phyloP scores from a whole-genome alignment of 2,888 invertebrate genomes.

The Masnerella sp. region DNA sequence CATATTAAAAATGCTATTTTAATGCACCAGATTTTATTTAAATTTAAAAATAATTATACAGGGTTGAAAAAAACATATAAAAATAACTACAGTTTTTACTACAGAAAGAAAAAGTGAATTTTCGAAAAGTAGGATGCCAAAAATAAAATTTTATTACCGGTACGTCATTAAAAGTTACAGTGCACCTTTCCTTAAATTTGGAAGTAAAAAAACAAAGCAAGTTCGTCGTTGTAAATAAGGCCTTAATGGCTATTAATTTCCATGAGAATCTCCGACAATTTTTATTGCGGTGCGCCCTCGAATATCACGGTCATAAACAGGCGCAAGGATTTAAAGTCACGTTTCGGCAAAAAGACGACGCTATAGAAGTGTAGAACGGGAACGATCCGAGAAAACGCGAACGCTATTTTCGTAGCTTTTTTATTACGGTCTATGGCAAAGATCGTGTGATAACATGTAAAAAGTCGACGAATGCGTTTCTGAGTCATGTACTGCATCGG shows the following conservation, averaged over 20 bases:
- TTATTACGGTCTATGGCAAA: constrained; percentile 36
- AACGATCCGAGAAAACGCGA: constrained; percentile 11
- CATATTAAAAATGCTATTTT: not conserved
- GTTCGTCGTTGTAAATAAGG: constrained; percentile 13
- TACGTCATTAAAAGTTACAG: too few species aligned
- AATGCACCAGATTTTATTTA: too few species aligned
- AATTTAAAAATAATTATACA: too few species aligned
- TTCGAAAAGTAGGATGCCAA: too few species aligned
- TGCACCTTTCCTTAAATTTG: too few species aligned
- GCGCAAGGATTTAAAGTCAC: constrained; percentile 22
- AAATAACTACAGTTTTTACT: too few species aligned
- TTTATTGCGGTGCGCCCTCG: constrained; percentile 20
- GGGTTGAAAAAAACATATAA: too few species aligned
- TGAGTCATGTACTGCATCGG: constrained; percentile 46
- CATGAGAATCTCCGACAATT: constrained; percentile 15
- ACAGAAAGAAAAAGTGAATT: too few species aligned
- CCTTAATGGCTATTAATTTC: constrained; percentile 15
- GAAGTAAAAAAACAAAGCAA: constrained; percentile 4
- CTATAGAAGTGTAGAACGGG: not conserved
- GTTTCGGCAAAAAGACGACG: constrained; percentile 14
- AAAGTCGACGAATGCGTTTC: constrained; percentile 43
- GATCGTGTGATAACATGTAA: constrained; percentile 41
- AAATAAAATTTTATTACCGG: too few species aligned
- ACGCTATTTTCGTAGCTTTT: constrained; percentile 38
- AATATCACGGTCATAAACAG: constrained; percentile 19